Evolutionary conservation across 1,140 invertebrate genomes (phyloP).

Genomic region (Trichoplusia ni): DNA sequence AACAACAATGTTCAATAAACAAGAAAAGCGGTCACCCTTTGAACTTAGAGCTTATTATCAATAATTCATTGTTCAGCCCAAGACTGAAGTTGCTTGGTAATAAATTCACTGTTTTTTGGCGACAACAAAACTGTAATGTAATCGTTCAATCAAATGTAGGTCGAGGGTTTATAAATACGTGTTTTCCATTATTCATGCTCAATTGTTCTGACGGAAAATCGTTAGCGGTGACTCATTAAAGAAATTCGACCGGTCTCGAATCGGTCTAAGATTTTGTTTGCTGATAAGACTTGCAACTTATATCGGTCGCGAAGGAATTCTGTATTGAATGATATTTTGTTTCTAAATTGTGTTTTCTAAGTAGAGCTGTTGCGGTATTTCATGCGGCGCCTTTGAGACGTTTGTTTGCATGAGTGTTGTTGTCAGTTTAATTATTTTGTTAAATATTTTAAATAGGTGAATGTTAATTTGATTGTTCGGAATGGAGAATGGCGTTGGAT

Average conservation of each 20-base stretch:
- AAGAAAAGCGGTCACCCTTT: too few relatives aligned
- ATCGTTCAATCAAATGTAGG: slow-evolving; percentile 55
- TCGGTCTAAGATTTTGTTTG: slow-evolving; percentile 57
- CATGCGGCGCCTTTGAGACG: slow-evolving; percentile 15
- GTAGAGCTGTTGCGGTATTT: neutral
- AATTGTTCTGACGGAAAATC: slow-evolving; percentile 74
- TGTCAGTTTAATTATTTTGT: slow-evolving; percentile 5
- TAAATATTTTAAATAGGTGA: too few relatives aligned
- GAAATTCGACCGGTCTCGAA: slow-evolving; percentile 61
- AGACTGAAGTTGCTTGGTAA: too few relatives aligned
- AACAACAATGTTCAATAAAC: too few relatives aligned
- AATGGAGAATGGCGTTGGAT: too few relatives aligned
- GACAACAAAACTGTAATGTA: slow-evolving; percentile 13
- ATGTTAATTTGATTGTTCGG: neutral
- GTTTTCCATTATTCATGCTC: slow-evolving; percentile 75
- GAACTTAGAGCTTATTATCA: too few relatives aligned
- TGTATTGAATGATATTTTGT: slow-evolving; percentile 25
- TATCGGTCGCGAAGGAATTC: slow-evolving; percentile 23
- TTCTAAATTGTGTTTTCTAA: neutral
- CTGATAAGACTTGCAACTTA: slow-evolving; percentile 41
- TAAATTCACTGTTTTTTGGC: slow-evolving; percentile 24
- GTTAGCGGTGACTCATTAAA: slow-evolving; percentile 77
- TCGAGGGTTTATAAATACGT: slow-evolving; percentile 56
- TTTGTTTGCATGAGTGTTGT: neutral
- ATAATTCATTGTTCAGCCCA: neutral